These are phyloP conservation scores for Panonychus citri DNA, from an alignment of 1,140 invertebrate species.

Conservation along the genomic window DNA sequence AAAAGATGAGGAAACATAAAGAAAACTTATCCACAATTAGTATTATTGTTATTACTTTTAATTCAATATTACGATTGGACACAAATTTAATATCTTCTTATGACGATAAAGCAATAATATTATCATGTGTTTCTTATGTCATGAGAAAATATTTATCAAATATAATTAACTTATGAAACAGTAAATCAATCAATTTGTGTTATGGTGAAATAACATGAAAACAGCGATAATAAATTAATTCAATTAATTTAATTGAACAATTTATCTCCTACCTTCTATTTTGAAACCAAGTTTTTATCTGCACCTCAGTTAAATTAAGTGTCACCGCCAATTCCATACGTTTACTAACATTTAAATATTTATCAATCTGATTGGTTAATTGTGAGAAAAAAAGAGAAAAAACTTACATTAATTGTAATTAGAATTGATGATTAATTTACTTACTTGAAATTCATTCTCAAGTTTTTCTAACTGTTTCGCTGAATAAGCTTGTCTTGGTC, in stretches of 20 bases:
- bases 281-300: slow-evolving; percentile 95
- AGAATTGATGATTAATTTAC: background rate
- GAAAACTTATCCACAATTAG: too few species aligned
- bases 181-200: too few species aligned
- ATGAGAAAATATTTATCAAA: too few species aligned
- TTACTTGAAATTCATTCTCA: slow-evolving; percentile 72
- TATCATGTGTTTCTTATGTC: too few species aligned
- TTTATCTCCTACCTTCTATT: slow-evolving; percentile 36
- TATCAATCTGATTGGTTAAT: slow-evolving; percentile 40
- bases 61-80: too few species aligned
- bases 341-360: slow-evolving; percentile 83
- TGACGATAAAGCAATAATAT: too few species aligned
- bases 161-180: too few species aligned
- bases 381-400: background rate
- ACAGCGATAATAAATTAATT: background rate
- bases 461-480: slow-evolving; percentile 69
- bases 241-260: background rate
- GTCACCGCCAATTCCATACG: slow-evolving; percentile 72
- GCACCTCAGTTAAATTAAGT: slow-evolving; percentile 69
- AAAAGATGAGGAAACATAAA: too few species aligned
- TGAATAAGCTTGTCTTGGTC: slow-evolving; percentile 82
- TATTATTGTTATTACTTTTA: too few species aligned
- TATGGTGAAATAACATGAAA: too few species aligned
- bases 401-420: too few species aligned
- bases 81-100: too few species aligned